phyloP scores from a whole-genome alignment of 2,113 vertebrate genomes.

The Neodon shergylaensis region DNA sequence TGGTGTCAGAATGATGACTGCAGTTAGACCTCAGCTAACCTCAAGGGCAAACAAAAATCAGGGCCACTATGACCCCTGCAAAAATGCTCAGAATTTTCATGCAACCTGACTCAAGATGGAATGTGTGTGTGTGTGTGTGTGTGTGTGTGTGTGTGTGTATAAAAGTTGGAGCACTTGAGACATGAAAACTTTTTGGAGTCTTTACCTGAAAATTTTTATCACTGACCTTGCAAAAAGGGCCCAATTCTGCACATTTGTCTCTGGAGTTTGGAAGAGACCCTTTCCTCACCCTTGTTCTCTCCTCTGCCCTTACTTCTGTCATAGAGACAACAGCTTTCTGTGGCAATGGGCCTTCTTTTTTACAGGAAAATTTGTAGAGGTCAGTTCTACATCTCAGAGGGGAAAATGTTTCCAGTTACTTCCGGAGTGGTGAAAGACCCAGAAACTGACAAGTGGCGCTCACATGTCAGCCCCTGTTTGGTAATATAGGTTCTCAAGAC shows the following conservation, averaged over 20 bases:
- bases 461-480: not conserved
- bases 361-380: not conserved
- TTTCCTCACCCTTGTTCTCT: not conserved
- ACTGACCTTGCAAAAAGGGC: not conserved
- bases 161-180: constrained; percentile 17
- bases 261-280: not conserved
- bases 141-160: not conserved
- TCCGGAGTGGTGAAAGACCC: not conserved
- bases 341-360: not conserved
- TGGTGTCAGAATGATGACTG: not conserved
- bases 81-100: not conserved
- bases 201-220: constrained; percentile 35
- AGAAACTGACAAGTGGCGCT: not conserved
- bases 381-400: not conserved
- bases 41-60: not conserved
- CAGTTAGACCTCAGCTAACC: not conserved
- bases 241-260: not conserved
- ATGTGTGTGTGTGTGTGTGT: too few relatives aligned
- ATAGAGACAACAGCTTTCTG: not conserved
- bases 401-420: not conserved
- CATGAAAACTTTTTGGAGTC: not conserved
- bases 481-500: not conserved
- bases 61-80: not conserved
- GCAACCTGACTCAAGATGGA: not conserved
- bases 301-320: not conserved